Evolutionary conservation across 2,888 invertebrate genomes (phyloP), one percentile per base, ranked within the genome.

Genomic region (Oscheius onirici): DNA sequence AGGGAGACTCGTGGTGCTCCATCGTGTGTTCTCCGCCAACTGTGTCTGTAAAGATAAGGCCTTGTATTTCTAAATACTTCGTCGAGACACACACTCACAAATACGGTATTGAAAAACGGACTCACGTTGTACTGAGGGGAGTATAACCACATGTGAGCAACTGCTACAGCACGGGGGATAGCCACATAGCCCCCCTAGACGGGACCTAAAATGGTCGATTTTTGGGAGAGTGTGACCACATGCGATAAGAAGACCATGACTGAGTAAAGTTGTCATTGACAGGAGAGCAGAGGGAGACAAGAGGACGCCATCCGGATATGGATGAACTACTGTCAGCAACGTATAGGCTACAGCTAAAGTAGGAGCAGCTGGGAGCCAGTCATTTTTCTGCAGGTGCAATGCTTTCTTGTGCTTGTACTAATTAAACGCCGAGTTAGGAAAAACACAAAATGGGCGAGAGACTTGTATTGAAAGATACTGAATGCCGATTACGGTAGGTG

Each of bases 101-200:
- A 34, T 34, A 34, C 34, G 34, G 34, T 34, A 34, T 34, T 10
- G 40, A 20, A 58, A 11, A 15, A 57, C 40, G 17, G 24, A 28
- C 63, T 63, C 26, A 63, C 63, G 15, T 44, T 26, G 49, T 49
- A 28, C 11, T 34, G 63, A 24, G 34, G 63, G 49, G 49, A 63
- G 63, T 63, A 49, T 49, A 63, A 49, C 63, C 63, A 63, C 63
- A 63, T 63, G 63, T 26, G 63, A 46, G 63, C 66, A 52, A 52
- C 28, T 66, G 55, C 54, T 66, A 66, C 49, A 55, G 55, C 66
- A 54, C 54, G 10, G 24, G 22, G 41, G 54, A 52, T 54, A 26
- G 26, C 66, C 66, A 57, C 68, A 68, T 68, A 51, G 49, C 51
- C 68, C 68, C 68, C 68, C 68, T 68, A 57, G 68, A 68, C 68